These are phyloP conservation scores for Sciurus carolinensis DNA, from an alignment of 2,797 vertebrate genomes.

Conservation along the genomic window DNA sequence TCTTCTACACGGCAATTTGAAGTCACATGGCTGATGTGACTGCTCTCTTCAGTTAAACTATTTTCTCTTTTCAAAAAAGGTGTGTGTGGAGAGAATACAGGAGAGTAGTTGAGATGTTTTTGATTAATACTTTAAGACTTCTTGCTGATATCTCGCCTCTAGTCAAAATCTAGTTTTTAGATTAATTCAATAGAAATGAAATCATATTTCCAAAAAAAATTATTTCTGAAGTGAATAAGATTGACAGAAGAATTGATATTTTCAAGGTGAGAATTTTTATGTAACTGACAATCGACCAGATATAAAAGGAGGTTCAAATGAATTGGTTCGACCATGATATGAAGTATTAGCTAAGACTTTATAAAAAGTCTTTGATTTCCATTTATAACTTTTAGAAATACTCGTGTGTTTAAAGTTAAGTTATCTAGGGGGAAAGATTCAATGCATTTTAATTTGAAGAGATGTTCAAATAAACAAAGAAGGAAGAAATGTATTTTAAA, in stretches of 20 bases:
- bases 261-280: conserved; percentile 54
- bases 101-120: conserved; percentile 20
- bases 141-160: conserved; percentile 7
- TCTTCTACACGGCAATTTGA: conserved; percentile 54
- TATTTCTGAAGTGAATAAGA: conserved; percentile 44
- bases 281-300: conserved; percentile 32
- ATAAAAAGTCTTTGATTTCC: conserved; percentile 58
- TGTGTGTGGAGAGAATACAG: neutral
- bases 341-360: conserved; percentile 49
- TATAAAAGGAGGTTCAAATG: conserved; percentile 52
- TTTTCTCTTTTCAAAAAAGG: conserved; percentile 60
- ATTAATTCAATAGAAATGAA: conserved; percentile 64
- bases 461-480: conserved; percentile 73
- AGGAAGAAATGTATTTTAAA: conserved; percentile 74
- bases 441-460: conserved; percentile 73
- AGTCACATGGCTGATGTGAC: conserved; percentile 55
- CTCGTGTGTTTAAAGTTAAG: conserved; percentile 52
- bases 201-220: conserved; percentile 47
- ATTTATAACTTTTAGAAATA: conserved; percentile 64
- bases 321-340: conserved; percentile 24
- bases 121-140: conserved; percentile 50
- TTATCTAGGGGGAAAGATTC: conserved; percentile 57
- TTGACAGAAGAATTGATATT: conserved; percentile 36
- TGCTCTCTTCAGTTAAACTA: conserved; percentile 42
- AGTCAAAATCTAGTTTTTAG: conserved; percentile 66